Evolutionary conservation across 2,113 vertebrate genomes (phyloP), one percentile per base, ranked within the genome.

Genomic region (Neogale vison): DNA sequence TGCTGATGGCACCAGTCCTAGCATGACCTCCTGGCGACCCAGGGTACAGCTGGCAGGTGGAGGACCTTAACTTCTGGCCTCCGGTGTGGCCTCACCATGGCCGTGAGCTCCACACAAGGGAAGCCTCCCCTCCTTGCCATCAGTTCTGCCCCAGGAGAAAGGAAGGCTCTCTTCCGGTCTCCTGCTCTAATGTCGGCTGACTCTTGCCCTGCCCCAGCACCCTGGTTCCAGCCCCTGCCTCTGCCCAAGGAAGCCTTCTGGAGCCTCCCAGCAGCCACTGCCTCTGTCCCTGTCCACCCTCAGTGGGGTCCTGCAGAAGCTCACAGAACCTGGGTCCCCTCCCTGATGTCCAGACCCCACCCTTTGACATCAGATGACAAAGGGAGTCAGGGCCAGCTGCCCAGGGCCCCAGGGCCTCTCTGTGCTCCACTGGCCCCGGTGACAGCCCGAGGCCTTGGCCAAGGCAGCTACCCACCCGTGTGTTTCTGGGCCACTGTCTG

Each of bases 111-210:
- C 31, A 21, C 20, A 39, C 57, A 67, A 67, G 3, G 36, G n/a
- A 20, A 52, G 42, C 6, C 63, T 74, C 3, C 0, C 6, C 63
- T 74, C 3, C 0, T 24, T 3, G 52, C 21, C n/a, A 34, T 29
- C 61, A n/a, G 4, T 55, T 14, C n/a, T 29, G 80, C 65, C 9
- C 15, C 34, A 3, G 39, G 34, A 63, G 47, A 55, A 14, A 13
- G 74, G 57, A 10, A 13, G 74, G 65, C 26, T 34, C 36, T 26
- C 6, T 36, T 26, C 7, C 63, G 9, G 18, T 34, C 55, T 10
- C 45, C 1, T 5, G 7, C 24, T 34, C 84, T 23, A 29, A 55
- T 2, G 6, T 13, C 4, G 0, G 6, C 17, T 1, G 15, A 39
- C 88, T 61, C 87, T 55, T 3, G 36, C 31, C 39, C 18, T 3